Percentiles rank a stretch among this genome's conserved stretches.
Evolutionary conservation across 1,140 invertebrate species (phyloP).

Genomic region (Oncopeltus fasciatus): DNA sequence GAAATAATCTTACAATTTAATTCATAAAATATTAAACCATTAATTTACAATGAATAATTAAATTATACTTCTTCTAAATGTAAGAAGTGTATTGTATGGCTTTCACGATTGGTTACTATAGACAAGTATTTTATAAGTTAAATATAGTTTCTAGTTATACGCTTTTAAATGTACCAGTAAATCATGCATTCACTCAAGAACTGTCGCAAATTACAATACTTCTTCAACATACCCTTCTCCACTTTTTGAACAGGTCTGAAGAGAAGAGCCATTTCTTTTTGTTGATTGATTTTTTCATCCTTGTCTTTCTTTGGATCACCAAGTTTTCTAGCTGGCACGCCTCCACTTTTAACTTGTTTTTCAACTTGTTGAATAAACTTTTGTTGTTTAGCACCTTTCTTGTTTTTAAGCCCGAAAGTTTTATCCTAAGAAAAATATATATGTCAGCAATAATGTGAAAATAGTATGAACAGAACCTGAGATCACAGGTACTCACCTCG

Average conservation of each 20-base stretch:
- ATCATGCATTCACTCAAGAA: too few relatives aligned
- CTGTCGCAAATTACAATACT: too few relatives aligned
- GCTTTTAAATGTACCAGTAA: too few relatives aligned
- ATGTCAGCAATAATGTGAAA: neutral
- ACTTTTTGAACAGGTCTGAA: conserved; percentile 85
- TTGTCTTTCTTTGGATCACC: conserved; percentile 54
- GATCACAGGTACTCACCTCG: conserved; percentile 72
- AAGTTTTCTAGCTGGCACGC: conserved; percentile 53
- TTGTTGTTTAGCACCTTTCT: conserved; percentile 97
- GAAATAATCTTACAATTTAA: too few relatives aligned
- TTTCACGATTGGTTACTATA: too few relatives aligned
- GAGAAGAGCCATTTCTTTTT: conserved; percentile 66
- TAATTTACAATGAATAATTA: too few relatives aligned
- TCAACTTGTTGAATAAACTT: conserved; percentile 97
- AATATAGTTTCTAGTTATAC: too few relatives aligned
- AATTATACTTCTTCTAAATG: too few relatives aligned
- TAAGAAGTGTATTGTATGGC: too few relatives aligned
- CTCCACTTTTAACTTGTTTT: conserved; percentile 87
- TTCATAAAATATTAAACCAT: too few relatives aligned
- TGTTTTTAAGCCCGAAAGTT: conserved; percentile 99
- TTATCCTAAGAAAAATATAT: conserved; percentile 63
- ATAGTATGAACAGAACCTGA: neutral
- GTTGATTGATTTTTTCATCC: conserved; percentile 80
- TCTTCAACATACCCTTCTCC: conserved; percentile 75
- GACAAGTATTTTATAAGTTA: too few relatives aligned